Conservation (phyloP, 2,113 vertebrate genomes). For the Lepus americanus region DNA sequence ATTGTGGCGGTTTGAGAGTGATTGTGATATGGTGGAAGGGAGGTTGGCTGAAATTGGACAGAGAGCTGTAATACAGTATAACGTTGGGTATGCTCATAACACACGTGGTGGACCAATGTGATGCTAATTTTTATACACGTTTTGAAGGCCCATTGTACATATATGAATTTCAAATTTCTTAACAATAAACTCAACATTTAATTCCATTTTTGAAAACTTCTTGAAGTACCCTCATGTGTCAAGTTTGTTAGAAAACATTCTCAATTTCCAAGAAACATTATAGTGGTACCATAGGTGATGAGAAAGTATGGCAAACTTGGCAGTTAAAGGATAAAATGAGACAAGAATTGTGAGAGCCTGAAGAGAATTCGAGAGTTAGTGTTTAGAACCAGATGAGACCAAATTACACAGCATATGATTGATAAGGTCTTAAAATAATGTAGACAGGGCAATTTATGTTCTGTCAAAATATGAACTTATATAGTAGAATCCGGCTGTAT, state of each 20-base stretch:
- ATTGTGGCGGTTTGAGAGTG: not conserved
- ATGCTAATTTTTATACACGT: no score
- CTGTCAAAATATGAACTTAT: not conserved
- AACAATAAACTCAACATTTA: no score
- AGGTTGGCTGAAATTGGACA: not conserved
- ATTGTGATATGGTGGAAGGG: not conserved
- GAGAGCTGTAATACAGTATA: not conserved
- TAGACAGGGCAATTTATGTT: not conserved
- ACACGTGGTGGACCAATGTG: rapidly evolving
- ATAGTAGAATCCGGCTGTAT: not conserved
- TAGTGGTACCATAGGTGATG: not conserved
- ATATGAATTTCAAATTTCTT: no score
- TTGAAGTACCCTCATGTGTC: no score
- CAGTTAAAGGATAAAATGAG: not conserved
- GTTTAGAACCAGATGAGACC: not conserved
- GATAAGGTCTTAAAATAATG: slow-evolving; percentile 38
- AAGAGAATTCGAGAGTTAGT: not conserved
- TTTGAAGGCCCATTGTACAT: no score
- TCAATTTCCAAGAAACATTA: not conserved
- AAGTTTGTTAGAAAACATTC: not conserved
- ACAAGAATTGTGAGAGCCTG: rapidly evolving
- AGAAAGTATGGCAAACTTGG: not conserved
- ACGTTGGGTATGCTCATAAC: rapidly evolving
- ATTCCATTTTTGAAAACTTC: no score
- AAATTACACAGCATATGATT: not conserved